Base-by-base conservation (phyloP, 2,113 vertebrate genomes). In the Eleginops maclovinus region DNA sequence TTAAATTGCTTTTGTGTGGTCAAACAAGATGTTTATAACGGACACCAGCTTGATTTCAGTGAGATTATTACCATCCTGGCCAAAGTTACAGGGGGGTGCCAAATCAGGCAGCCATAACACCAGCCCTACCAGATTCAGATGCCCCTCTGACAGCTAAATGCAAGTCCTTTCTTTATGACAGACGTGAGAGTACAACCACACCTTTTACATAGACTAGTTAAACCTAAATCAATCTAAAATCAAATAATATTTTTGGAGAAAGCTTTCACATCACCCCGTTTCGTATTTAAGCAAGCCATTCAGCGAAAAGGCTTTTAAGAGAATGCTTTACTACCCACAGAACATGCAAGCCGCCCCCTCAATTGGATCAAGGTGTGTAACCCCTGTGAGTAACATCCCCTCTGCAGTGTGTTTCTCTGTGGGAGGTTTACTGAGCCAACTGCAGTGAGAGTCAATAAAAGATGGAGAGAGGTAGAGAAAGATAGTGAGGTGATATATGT, bases 391-490 rank as follows among this genome's bases (percentile, higher is more conserved):
- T 62, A 13, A 69, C 13, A 51, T 44, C 51, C 36, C 21, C 31
- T 19, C 49, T 49, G 22, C 9, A 69, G 31, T 44, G 31, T 22
- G 0, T 46, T 40, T 44, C 56, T 69, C 81, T 54, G 58, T 67
- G 61, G 67, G 73, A 72, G 62, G 67, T 60, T 76, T 28, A 61
- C 15, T n/a, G 21, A 56, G 31, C 0, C 10, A 63, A 49, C 26
- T 28, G 5, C 9, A 41, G 43, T 4, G 65, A 44, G 28, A 36
- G 72, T 0, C 31, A 36, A 36, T 36, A 36, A 5, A 36, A 36
- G 7, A 36, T 36, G 7, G 17, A n/a, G 21, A 24, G 58, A 19
- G 31, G 43, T n/a, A 4, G 26, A 77, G 47, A 28, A 50, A 61
- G 64, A 56, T 1, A 36, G 11, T 26, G 60, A 44, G 41, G 61